Evolutionary conservation across 1,140 invertebrate species (phyloP), one percentile per base, ranked within the genome.

Genomic region (Drosophila santomea): DNA sequence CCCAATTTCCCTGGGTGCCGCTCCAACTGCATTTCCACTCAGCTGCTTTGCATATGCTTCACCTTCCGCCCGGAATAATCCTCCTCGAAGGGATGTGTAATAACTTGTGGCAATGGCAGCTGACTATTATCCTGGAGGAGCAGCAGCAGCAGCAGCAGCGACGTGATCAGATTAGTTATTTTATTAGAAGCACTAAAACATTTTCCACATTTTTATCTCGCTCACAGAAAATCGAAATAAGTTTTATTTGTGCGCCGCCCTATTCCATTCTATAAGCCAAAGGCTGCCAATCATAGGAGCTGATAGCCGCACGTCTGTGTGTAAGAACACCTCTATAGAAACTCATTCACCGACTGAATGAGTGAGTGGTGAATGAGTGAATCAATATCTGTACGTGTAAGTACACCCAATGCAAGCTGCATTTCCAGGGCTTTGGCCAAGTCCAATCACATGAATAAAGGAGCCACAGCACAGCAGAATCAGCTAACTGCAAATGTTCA

Each of bases 141-240:
- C 38, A 23, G 63, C 39, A 20, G 20, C 20, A 20, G 20, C 20
- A 20, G 44, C 41, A 45, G 43, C 45, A 68, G 67, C 39, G 79
- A 88, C 83, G 84, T 88, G 83, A 88, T 89, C 83, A 86, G 83
- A 88, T 88, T 89, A 88, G 72, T 69, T 83, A 88, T 89, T 88
- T 88, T 88, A 89, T 89, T 80, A 77, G 84, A 89, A 89, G 72
- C 83, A 62, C 84, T 86, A 74, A 71, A 85, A 80, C 55, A 85
- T 81, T 80, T 77, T 86, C 77, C 50, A 69, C 72, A 50, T 80
- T 76, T 71, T 76, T 80, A 62, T 77, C 66, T 45, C 23, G 62
- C 59, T 28, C 58, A 51, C 59, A 55, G 83, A 83, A 88, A 86
- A 86, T 86, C 83, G 83, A 86, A 86, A 86, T 79, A 82, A 74